These are phyloP conservation scores for Stenoptilia bipunctidactyla DNA, from an alignment of 2,888 invertebrate species.

Conservation along the genomic window DNA sequence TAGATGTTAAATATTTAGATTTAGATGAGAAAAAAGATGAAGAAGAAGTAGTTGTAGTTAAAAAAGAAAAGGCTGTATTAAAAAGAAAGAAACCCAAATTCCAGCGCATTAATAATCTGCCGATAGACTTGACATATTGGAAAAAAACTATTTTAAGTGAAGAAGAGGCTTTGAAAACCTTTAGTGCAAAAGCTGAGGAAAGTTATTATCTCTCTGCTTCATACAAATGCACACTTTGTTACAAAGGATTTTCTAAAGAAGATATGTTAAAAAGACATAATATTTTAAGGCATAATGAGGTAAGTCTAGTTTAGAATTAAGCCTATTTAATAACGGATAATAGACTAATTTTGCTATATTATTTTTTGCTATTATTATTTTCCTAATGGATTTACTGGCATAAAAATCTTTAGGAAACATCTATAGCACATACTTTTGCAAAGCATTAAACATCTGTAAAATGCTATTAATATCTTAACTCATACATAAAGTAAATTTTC, in stretches of 20 bases:
- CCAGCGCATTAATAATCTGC: conserved; percentile 16
- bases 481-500: no score
- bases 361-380: no score
- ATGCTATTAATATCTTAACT: no score
- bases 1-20: background rate
- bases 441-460: no score
- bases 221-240: conserved; percentile 44
- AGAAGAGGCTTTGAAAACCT: conserved; percentile 42
- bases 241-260: conserved; percentile 47
- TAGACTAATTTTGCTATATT: no score
- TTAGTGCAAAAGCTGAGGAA: conserved; percentile 29
- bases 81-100: conserved; percentile 25
- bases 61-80: background rate
- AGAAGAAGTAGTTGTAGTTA: background rate
- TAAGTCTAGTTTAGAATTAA: conserved; percentile 19
- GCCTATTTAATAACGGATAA: no score
- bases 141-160: conserved; percentile 35
- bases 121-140: conserved; percentile 22
- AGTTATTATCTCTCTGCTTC: conserved; percentile 33
- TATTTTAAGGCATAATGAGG: conserved; percentile 39
- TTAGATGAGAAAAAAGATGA: background rate
- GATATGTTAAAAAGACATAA: conserved; percentile 43
- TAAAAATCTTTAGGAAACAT: no score
- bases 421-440: no score
- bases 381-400: no score